Evolutionary conservation across 2,113 vertebrate species (phyloP), one percentile per base, ranked within the genome.

Genomic region (Tricholaema leucomelas): DNA sequence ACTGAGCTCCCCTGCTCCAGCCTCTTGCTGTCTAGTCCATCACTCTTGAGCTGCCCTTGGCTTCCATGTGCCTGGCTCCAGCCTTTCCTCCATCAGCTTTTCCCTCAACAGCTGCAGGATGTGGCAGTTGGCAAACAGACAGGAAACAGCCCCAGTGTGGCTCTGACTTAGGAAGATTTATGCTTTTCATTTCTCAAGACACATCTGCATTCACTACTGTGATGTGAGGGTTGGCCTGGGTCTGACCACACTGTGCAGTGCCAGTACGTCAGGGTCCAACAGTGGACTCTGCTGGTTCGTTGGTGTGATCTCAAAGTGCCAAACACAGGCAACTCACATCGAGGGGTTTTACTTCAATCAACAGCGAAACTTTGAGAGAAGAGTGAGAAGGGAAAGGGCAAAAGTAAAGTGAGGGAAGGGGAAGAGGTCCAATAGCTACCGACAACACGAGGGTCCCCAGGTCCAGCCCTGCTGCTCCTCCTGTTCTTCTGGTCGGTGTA

Each of bases 1-100:
- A 11, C 17, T 2, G 3, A 23, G 40, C 25, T 30, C 46, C 71
- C 38, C 46, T 67, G 21, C 55, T 80, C 63, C 36, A 19, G 40
- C 19, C 16, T 9, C 27, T 83, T 38, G 27, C 54, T 86, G 54
- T 25, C 40, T 33, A 14, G 42, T 16, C 40, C 25, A 19, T n/a
- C 42, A 9, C 21, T 52, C 40, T 5, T 48, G 42, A 33, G 18
- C 64, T 55, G 25, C 33, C 58, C 58, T 52, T 31, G 18, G 36
- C 14, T 33, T 87, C 40, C 33, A 10, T 0, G 15, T 28, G 14
- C 33, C 35, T 0, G 0, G 23, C 9, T 36, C 44, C 52, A 55
- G 52, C 63, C 74, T 31, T n/a, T n/a, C 31, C 23, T 50, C 54
- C 1, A 0, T 15, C 5, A 31, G 46, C 17, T 24, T 44, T 71